phyloP scores from a whole-genome alignment of 1,140 invertebrate species.

The Sinella curviseta region DNA sequence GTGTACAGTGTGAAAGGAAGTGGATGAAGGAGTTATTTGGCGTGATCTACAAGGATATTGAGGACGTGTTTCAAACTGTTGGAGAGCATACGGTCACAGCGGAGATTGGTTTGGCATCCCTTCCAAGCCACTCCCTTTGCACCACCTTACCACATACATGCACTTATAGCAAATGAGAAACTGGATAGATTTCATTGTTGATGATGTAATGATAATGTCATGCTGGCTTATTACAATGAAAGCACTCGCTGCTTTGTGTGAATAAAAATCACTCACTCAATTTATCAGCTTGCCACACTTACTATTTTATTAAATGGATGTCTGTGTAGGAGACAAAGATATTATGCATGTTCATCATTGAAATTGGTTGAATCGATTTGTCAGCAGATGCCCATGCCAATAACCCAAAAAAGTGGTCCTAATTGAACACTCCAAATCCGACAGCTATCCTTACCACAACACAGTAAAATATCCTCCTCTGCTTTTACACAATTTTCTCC shows the following conservation, averaged over 20 bases:
- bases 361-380: neutral
- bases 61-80: neutral
- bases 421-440: neutral
- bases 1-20: neutral
- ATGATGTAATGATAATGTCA: neutral
- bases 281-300: neutral
- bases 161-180: neutral
- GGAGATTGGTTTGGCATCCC: neutral
- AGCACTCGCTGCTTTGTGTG: neutral
- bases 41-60: neutral
- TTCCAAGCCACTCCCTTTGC: neutral
- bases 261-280: neutral
- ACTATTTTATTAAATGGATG: neutral
- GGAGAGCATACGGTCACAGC: neutral
- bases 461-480: too few species aligned
- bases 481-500: too few species aligned
- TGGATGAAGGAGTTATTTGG: neutral
- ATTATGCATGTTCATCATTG: neutral
- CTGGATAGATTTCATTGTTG: neutral
- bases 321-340: neutral
- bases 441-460: neutral
- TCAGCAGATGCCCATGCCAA: neutral
- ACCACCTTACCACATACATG: neutral
- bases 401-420: neutral
- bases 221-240: neutral